A percentile compares a stretch with the other conserved stretches of the same genome.
Conservation (phyloP, 2,113 vertebrate genomes). For the Garra rufa region DNA sequence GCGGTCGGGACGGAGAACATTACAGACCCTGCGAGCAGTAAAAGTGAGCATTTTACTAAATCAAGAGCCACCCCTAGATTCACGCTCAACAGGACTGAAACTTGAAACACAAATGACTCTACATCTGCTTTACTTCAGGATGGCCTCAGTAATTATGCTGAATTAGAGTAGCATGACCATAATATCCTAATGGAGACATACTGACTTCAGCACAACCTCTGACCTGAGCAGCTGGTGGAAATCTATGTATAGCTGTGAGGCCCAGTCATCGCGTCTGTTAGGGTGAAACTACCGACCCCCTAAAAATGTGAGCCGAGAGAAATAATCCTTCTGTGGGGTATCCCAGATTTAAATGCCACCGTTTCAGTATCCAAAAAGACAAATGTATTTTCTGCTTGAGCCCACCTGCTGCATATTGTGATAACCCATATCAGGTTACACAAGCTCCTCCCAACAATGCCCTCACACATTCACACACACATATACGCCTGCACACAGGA, state of each 20-base stretch:
- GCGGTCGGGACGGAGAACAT: conserved; percentile 3
- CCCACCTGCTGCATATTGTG: conserved; percentile 57
- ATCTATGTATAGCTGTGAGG: conserved; percentile 13
- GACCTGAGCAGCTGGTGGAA: conserved; percentile 42
- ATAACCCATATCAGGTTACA: conserved; percentile 54
- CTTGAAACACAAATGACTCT: background rate
- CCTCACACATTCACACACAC: background rate
- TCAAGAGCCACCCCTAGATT: background rate
- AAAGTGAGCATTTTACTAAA: background rate
- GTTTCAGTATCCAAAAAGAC: conserved; percentile 10
- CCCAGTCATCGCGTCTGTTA: background rate
- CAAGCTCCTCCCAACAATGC: conserved; percentile 21
- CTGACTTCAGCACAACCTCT: conserved; percentile 3
- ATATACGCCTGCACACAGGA: background rate
- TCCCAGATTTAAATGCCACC: background rate
- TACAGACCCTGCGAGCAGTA: background rate
- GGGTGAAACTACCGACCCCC: background rate
- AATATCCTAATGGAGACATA: conserved; percentile 2
- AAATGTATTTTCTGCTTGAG: conserved; percentile 6
- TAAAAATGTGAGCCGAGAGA: background rate
- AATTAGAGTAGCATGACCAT: background rate
- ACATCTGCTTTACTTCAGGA: conserved; percentile 7
- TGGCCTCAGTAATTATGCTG: background rate
- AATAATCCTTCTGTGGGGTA: background rate
- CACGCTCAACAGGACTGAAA: background rate